These are phyloP conservation scores for Piscicola geometra DNA, from an alignment of 2,888 invertebrate genomes.

Conservation along the genomic window DNA sequence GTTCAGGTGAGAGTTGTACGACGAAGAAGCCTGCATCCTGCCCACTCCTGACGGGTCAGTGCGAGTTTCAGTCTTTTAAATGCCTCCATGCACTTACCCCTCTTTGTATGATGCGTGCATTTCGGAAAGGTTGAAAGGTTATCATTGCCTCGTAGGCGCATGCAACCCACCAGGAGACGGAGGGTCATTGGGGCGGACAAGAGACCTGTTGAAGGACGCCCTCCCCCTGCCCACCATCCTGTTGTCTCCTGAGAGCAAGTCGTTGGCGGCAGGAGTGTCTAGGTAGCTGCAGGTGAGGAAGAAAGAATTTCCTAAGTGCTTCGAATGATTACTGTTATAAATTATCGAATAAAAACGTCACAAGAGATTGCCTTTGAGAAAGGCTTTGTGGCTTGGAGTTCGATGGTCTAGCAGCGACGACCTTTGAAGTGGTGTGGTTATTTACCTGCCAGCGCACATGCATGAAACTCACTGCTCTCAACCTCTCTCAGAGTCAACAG, in stretches of 20 bases:
- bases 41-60: background rate
- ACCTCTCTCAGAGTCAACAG: no score
- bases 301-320: background rate
- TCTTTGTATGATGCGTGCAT: no score
- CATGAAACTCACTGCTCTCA: no score
- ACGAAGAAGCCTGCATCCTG: background rate
- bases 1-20: background rate
- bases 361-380: no score
- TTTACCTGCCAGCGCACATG: no score
- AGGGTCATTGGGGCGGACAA: background rate
- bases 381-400: no score
- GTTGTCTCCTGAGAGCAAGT: slow-evolving; percentile 10
- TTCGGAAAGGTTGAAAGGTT: no score
- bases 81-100: background rate
- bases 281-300: background rate
- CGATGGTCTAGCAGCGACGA: no score
- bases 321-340: no score
- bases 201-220: background rate
- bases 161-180: background rate
- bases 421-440: no score
- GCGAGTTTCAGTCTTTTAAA: background rate
- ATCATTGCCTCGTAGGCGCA: no score
- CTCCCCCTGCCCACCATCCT: slow-evolving; percentile 14
- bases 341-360: no score
- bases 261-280: background rate